Base-by-base conservation (phyloP, 2,888 invertebrate genomes). In the Eupithecia centaureata region DNA sequence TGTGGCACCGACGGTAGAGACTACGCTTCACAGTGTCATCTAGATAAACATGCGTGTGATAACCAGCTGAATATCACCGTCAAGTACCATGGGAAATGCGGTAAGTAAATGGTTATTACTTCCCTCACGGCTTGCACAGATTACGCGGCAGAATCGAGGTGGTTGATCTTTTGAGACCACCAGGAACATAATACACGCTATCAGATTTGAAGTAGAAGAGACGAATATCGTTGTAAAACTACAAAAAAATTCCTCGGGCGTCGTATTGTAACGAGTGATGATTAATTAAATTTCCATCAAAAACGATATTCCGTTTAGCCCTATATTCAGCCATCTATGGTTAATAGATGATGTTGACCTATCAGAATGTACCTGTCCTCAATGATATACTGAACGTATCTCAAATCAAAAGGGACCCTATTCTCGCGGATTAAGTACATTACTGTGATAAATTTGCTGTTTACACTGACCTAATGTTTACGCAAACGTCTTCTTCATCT, bases 1-100 rank as follows among this genome's bases (percentile, higher is more conserved):
- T 98, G 98, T 82, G 98, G 97, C 28, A 97, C 97, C 18, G 98
- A 98, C 86, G 97, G 97, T 7, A 95, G 96, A 79, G 95, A 98
- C 73, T 98, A 98, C 88, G 95, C 97, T 42, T 97, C 97, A 82
- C 95, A 96, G 47, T 98, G 98, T 83, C 96, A 97, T 86, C 96
- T 98, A 94, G 95, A 96, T 81, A 95, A 95, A 78, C 95, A 95
- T 51, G 96, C 97, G 2, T 98, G 98, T 86, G 94, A 95, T 72
- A 94, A 95, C 77, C 95, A 95, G 74, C 93, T 95, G 71, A 96
- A 97, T 83, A 95, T 98, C 76, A 96, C 96, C 27, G 95, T 97
- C 76, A 96, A 96, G 80, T 97, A 96, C 81, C 94, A 95, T 69
- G 98, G 98, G 57, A 96, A 96, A 91, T 98, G 98, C 90, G 97